Evolutionary conservation across 2,113 vertebrate species (phyloP), one percentile per base, ranked within the genome.

Genomic region (Dromaius novaehollandiae): DNA sequence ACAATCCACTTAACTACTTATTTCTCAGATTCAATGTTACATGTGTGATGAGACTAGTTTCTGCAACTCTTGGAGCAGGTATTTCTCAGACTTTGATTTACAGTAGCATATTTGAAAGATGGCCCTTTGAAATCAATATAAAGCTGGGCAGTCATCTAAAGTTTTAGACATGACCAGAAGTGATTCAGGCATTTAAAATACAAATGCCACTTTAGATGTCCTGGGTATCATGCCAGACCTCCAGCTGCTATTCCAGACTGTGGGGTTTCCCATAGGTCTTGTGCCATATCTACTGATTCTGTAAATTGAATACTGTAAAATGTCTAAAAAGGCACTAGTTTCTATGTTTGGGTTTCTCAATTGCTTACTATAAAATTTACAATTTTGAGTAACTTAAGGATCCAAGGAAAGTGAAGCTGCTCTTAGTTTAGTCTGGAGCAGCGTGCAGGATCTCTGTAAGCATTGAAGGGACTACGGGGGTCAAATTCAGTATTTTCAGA

Each of bases 51-150:
- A n/a, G 7, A 5, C 34, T 34, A 21, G 36, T 30, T 53, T 6
- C 51, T 68, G 28, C 65, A 42, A 3, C 26, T 78, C 69, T 32
- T 25, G 0, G 18, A 82, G 88, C 11, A 42, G n/a, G 1, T 44
- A 30, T 46, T 87, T 44, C 51, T 79, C 58, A 17, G 11, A 26
- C 16, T 2, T 2, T 21, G 19, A 4, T 42, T 53, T 92, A 25
- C 21, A 25, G 16, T 1, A 0, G 7, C 1, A 1, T 13, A 4
- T 70, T 80, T 69, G 53, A 25, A 46, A 60, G 17, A 26, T 44
- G 50, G 4, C 64, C 34, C 18, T 42, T 75, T 50, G 64, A 81
- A 75, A 9, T 7, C 48, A 60, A 13, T 21, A 3, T 16, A 2
- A 32, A 14, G 13, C 16, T 14, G 13, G 75, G 78, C 65, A 65